Conservation (phyloP, 2,113 vertebrate genomes). For the Myanophis thanlyinensis region DNA sequence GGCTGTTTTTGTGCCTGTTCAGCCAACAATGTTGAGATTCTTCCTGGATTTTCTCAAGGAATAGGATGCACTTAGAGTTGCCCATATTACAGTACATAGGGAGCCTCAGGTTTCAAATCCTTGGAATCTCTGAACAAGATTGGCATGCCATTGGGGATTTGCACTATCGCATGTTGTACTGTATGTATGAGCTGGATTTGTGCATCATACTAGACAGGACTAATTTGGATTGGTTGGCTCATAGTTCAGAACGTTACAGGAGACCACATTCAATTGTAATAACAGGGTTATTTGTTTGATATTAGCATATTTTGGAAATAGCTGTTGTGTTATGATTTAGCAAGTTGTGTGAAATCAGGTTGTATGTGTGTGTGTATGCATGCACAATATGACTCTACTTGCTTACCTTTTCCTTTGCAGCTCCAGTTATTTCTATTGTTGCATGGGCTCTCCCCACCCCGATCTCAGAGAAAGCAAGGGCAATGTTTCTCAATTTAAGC, state of each 20-base stretch:
- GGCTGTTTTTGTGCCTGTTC: too few species aligned
- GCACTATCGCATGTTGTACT: not conserved
- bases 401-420: not conserved
- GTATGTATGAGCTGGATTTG: not conserved
- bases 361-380: not conserved
- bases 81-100: too few species aligned
- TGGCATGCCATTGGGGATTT: too few species aligned
- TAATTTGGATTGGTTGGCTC: not conserved
- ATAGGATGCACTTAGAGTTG: too few species aligned
- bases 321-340: not conserved
- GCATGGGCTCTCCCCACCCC: not conserved
- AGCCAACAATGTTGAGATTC: too few species aligned
- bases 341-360: not conserved
- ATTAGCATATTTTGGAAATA: not conserved
- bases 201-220: not conserved
- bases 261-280: not conserved
- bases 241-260: not conserved
- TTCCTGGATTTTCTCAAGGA: too few species aligned
- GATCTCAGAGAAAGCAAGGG: not conserved
- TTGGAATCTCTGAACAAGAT: not conserved
- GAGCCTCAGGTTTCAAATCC: too few species aligned
- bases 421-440: not conserved
- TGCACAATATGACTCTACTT: not conserved
- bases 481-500: not conserved
- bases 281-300: not conserved